Conservation (phyloP, 1,140 invertebrate species). For the Drosophila nannoptera region DNA sequence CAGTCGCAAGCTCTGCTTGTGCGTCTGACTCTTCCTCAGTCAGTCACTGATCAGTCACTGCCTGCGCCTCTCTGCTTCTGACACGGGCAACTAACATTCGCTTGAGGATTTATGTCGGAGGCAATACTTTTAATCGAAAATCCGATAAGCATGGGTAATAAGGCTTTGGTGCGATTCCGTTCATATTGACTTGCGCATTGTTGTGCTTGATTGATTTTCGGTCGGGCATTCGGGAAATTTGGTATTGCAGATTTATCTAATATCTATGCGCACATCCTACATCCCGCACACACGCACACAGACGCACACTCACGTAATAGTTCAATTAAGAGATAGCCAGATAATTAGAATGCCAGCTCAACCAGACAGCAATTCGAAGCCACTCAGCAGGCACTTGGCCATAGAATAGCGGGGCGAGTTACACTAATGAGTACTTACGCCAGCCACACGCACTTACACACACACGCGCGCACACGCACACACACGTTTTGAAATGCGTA, state of each 20-base stretch:
- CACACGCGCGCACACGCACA: too few relatives aligned
- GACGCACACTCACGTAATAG: neutral
- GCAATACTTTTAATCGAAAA: too few relatives aligned
- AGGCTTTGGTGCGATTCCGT: too few relatives aligned
- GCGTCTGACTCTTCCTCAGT: too few relatives aligned
- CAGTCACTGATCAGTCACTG: too few relatives aligned
- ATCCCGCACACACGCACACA: neutral
- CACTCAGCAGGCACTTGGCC: slow-evolving; percentile 19
- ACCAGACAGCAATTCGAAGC: slow-evolving; percentile 28
- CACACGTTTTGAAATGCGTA: too few relatives aligned
- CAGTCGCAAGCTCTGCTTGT: too few relatives aligned
- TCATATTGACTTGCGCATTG: neutral
- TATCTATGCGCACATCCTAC: neutral
- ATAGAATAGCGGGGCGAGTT: slow-evolving; percentile 25
- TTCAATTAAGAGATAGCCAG: slow-evolving; percentile 32
- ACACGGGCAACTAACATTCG: too few relatives aligned
- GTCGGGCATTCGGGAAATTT: neutral
- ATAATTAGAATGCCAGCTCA: slow-evolving; percentile 40
- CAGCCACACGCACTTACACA: slow-evolving; percentile 45
- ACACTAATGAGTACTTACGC: slow-evolving; percentile 43
- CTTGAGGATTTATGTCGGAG: too few relatives aligned
- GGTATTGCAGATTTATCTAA: neutral
- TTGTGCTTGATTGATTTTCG: slow-evolving; percentile 3
- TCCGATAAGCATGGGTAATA: too few relatives aligned
- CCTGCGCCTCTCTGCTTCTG: too few relatives aligned